Evolutionary conservation across 2,888 invertebrate species (phyloP).

Genomic region (Chymomyza fuscimana): DNA sequence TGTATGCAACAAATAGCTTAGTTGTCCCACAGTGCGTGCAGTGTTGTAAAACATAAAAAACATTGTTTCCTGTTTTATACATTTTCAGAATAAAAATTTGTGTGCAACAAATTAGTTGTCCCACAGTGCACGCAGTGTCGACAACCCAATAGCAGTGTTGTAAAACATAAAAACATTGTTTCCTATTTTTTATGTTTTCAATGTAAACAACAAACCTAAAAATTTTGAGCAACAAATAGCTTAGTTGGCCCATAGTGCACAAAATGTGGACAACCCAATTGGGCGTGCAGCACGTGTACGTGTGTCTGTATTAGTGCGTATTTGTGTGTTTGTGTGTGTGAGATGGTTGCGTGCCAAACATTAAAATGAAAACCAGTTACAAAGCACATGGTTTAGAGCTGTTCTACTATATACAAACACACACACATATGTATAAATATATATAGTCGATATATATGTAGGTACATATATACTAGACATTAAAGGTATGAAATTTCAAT

Average conservation of each 20-base stretch:
- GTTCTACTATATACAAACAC: neutral
- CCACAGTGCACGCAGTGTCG: too few species aligned
- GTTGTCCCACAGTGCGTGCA: neutral
- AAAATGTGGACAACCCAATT: neutral
- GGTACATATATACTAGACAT: neutral
- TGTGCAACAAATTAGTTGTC: too few species aligned
- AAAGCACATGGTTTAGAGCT: neutral
- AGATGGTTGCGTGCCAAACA: neutral
- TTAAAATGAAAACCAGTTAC: neutral
- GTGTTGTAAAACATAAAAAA: neutral
- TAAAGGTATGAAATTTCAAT: neutral
- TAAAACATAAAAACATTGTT: too few species aligned
- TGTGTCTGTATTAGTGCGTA: neutral
- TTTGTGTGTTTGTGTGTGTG: neutral
- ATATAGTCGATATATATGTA: too few species aligned
- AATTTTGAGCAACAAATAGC: neutral
- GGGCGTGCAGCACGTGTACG: neutral
- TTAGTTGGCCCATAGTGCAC: neutral
- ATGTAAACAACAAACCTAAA: too few species aligned
- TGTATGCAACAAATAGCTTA: neutral
- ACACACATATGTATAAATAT: neutral
- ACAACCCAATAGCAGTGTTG: too few species aligned
- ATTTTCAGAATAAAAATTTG: too few species aligned
- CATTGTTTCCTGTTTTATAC: too few species aligned
- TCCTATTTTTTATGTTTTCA: too few species aligned